Evolutionary conservation across 1,140 invertebrate genomes (phyloP).

Genomic region (Papilio glaucus): DNA sequence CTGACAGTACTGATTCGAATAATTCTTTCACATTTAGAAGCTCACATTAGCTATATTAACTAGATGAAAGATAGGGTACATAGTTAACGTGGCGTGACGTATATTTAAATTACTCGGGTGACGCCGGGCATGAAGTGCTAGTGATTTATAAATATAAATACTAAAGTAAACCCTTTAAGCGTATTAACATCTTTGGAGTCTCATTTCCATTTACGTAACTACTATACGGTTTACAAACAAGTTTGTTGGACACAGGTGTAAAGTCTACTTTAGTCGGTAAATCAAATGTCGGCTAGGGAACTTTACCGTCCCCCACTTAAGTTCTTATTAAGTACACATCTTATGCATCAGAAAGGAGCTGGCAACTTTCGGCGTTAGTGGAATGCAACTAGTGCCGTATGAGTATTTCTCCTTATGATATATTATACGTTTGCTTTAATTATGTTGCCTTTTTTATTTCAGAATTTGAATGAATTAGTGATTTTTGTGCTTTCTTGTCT

Average conservation of each 20-base stretch:
- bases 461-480: not conserved
- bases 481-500: too few relatives aligned
- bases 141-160: too few relatives aligned
- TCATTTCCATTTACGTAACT: not conserved
- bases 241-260: constrained; percentile 25
- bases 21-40: too few relatives aligned
- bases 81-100: too few relatives aligned
- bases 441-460: not conserved
- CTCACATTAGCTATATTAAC: too few relatives aligned
- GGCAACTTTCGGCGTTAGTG: not conserved
- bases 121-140: too few relatives aligned
- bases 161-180: too few relatives aligned
- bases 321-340: constrained; percentile 18
- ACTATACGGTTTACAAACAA: not conserved
- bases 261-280: constrained; percentile 17
- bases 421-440: not conserved
- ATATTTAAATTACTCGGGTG: too few relatives aligned
- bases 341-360: not conserved
- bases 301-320: constrained; percentile 18
- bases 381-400: not conserved
- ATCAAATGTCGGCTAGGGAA: constrained; percentile 9
- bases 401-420: not conserved
- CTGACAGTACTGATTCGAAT: too few relatives aligned
- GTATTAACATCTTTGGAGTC: too few relatives aligned
- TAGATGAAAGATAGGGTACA: too few relatives aligned